Percentiles rank a stretch among this genome's conserved stretches.
These are phyloP conservation scores for Eidolon helvum DNA, from an alignment of 2,113 vertebrate species.

Conservation along the genomic window DNA sequence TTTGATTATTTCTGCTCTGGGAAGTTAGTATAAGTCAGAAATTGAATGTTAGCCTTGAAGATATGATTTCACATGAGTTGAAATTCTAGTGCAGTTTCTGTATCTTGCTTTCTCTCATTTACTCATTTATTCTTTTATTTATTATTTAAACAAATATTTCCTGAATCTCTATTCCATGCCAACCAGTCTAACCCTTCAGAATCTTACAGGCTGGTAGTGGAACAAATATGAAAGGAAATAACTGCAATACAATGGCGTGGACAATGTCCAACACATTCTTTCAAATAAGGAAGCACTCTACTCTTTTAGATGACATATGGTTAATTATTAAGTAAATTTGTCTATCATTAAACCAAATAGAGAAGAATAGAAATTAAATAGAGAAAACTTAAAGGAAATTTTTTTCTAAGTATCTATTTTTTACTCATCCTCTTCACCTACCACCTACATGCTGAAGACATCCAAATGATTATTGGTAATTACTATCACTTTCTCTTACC, in stretches of 20 bases:
- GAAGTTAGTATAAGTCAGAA: background rate
- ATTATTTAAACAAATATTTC: background rate
- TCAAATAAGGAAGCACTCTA: background rate
- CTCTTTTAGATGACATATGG: background rate
- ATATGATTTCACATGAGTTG: background rate
- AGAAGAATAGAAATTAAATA: background rate
- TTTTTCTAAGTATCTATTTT: background rate
- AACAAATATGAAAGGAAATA: background rate
- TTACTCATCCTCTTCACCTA: background rate
- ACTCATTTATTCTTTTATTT: background rate
- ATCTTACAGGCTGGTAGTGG: background rate
- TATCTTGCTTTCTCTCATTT: background rate
- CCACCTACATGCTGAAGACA: slow-evolving; percentile 11
- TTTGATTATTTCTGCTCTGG: background rate
- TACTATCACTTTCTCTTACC: slow-evolving; percentile 4
- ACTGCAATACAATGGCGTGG: background rate
- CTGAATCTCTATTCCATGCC: background rate
- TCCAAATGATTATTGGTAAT: slow-evolving; percentile 33
- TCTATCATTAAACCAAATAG: slow-evolving; percentile 1
- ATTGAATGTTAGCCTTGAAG: background rate
- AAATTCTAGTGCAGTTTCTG: background rate
- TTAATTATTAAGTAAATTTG: background rate
- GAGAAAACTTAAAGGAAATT: background rate
- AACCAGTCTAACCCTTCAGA: background rate
- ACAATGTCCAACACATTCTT: background rate